phyloP scores from a whole-genome alignment of 2,888 invertebrate species.

The Anorthoa munda region DNA sequence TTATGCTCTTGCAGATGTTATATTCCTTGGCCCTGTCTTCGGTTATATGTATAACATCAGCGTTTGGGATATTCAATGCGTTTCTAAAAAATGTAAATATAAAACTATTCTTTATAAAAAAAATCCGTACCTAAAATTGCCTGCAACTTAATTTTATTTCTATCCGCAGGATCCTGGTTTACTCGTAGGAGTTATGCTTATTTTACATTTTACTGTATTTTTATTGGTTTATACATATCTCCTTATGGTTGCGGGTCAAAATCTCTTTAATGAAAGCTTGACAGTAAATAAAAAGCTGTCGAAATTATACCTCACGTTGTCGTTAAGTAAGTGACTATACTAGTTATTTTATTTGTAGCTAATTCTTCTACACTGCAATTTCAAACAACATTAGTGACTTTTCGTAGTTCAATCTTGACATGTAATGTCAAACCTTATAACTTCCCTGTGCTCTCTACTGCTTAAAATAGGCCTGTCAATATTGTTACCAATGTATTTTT shows the following conservation, averaged over 20 bases:
- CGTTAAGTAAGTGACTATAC: conserved; percentile 34
- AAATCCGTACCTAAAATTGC: not conserved
- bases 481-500: not conserved
- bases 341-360: not conserved
- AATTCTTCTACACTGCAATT: not conserved
- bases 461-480: not conserved
- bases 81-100: conserved; percentile 22
- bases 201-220: conserved; percentile 6
- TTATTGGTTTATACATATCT: conserved; percentile 18
- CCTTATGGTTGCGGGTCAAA: conserved; percentile 40
- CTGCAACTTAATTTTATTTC: not conserved
- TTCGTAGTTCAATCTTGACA: too few relatives aligned
- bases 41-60: not conserved
- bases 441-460: not conserved
- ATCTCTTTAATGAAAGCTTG: conserved; percentile 24
- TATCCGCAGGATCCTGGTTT: not conserved
- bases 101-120: not conserved
- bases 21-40: conserved; percentile 21
- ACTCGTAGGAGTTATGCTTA: not conserved
- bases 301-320: conserved; percentile 21
- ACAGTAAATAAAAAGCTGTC: conserved; percentile 19
- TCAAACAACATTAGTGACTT: not conserved
- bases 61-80: conserved; percentile 7
- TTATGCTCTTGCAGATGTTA: conserved; percentile 33
- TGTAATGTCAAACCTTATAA: not conserved